Evolutionary conservation across 2,797 vertebrate genomes (phyloP).

Genomic region (Bryconaethiops microstoma): DNA sequence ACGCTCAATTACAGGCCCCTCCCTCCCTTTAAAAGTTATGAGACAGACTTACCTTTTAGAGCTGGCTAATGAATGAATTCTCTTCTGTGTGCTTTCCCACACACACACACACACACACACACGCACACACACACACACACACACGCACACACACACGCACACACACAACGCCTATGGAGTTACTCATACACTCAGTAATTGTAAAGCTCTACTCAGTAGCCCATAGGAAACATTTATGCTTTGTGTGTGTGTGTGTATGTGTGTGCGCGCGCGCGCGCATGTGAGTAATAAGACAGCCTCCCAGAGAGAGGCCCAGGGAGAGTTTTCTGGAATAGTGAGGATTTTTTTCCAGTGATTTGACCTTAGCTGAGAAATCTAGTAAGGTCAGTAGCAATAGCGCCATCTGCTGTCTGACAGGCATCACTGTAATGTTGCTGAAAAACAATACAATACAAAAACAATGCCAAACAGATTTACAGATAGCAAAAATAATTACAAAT

Average conservation of each 20-base stretch:
- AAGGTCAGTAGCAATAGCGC: slow-evolving; percentile 52
- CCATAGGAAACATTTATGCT: slow-evolving; percentile 20
- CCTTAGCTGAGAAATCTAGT: slow-evolving; percentile 36
- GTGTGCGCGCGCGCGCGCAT: slow-evolving; percentile 15
- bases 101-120: slow-evolving; percentile 18
- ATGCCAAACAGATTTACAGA: background rate
- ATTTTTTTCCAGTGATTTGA: slow-evolving; percentile 41
- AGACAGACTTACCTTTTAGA: background rate
- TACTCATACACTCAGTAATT: background rate
- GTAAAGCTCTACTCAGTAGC: slow-evolving; percentile 12
- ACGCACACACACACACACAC: too few species aligned
- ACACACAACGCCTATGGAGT: too few species aligned
- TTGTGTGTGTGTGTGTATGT: background rate
- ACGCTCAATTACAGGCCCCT: background rate
- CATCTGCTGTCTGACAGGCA: slow-evolving; percentile 60
- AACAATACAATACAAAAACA: too few species aligned
- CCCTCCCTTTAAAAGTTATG: background rate
- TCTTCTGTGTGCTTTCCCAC: background rate
- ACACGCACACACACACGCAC: too few species aligned
- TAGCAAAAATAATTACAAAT: background rate
- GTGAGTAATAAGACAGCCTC: slow-evolving; percentile 16
- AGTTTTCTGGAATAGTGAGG: slow-evolving; percentile 37
- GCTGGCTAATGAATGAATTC: background rate
- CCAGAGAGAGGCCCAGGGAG: slow-evolving; percentile 18
- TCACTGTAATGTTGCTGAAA: slow-evolving; percentile 1